Conservation (phyloP, 2,888 invertebrate genomes). For the Caenorhabditis imperialis region DNA sequence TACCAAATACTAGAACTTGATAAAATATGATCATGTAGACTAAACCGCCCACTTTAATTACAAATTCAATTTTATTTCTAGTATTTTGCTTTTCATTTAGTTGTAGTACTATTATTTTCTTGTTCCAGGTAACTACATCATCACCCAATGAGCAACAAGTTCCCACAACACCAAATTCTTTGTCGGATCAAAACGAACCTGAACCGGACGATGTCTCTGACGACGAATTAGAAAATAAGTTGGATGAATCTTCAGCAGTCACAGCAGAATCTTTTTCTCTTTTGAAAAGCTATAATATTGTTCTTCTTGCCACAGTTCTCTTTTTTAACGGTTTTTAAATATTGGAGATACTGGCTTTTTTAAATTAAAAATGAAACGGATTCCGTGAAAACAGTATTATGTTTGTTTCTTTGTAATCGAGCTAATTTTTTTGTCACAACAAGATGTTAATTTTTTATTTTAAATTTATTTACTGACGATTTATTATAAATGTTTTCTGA, state of each 20-base stretch:
- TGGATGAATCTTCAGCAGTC: constrained; percentile 16
- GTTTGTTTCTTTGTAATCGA: too few relatives aligned
- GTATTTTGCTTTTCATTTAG: background rate
- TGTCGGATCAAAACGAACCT: too few relatives aligned
- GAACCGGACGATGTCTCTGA: constrained; percentile 8
- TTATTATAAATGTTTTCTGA: too few relatives aligned
- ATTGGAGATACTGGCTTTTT: background rate
- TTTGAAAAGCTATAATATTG: background rate
- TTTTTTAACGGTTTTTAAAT: background rate
- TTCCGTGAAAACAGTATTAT: constrained; percentile 5
- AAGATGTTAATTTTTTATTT: too few relatives aligned
- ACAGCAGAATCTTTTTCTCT: background rate
- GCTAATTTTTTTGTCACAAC: too few relatives aligned
- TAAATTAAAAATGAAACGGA: background rate
- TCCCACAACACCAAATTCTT: background rate
- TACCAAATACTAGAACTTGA: too few relatives aligned
- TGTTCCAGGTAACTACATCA: constrained; percentile 2
- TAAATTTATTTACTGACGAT: too few relatives aligned
- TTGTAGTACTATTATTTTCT: background rate
- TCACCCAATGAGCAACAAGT: constrained; percentile 5
- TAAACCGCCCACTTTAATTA: too few relatives aligned
- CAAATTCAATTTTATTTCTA: too few relatives aligned
- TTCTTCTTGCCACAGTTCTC: too few relatives aligned
- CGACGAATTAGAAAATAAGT: constrained; percentile 16
- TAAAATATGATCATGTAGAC: too few relatives aligned